Base-by-base conservation (phyloP, 1,140 invertebrate genomes). In the Anoplophora glabripennis region DNA sequence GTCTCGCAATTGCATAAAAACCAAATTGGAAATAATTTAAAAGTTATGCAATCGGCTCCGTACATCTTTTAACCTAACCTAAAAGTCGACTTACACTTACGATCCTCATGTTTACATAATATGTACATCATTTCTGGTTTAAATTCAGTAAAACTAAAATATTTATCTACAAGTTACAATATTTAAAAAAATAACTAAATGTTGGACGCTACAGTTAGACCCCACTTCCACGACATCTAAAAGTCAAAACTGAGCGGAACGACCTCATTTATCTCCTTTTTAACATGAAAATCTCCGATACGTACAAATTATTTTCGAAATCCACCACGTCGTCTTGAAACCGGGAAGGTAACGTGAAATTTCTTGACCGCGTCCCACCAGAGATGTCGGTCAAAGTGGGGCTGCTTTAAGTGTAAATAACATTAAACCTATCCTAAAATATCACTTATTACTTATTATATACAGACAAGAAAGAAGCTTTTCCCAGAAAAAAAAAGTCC, bases 401-500 rank as follows among this genome's bases (percentile, higher is more conserved):
- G 5, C 40, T 10, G 18, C 15, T 60, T 49, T 10, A 55, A 57
- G 38, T 58, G 33, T 52, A 57, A 52, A 46, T 46, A 54, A 54
- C 18, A 35, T 44, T 54, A 35, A 37, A 54, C 52, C 17, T 44
- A 54, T 48, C 59, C 53, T 59, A 64, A 36, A 44, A 59, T 61
- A 64, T 64, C 62, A 67, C 62, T 64, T 61, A 64, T 40, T 40
- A 59, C 57, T 47, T 49, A 63, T 57, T 41, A 40, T 47, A 11
- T 18, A 48, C 21, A 49, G 28, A 54, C 49, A 44, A 40, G 34
- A 55, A n/a, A 45, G 12, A 41, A 18, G 36, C 41, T 54, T 51
- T 54, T 5, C 21, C 21, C 21, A 2, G 3, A 5, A 5, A 28
- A 28, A 46, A 37, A 48, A 38, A 4, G 52, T 42, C 45, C 37